Evolutionary conservation across 2,797 vertebrate species (phyloP).

Genomic region (Podargus strigoides): DNA sequence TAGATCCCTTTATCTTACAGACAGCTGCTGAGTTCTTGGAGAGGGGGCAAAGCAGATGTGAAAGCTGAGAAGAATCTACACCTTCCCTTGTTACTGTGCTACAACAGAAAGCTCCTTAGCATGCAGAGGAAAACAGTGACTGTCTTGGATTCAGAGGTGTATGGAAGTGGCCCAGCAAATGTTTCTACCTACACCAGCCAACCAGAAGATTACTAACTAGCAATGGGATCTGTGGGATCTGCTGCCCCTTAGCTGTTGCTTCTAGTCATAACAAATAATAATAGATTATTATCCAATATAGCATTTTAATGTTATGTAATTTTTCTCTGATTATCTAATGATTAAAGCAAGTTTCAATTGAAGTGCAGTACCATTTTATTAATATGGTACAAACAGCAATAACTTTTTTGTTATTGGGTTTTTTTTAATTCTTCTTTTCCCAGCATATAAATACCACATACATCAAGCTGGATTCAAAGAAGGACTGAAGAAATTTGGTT

Average conservation of each 20-base stretch:
- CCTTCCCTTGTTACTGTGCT: background rate
- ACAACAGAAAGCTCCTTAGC: background rate
- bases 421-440: background rate
- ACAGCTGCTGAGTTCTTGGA: background rate
- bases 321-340: background rate
- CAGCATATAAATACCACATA: background rate
- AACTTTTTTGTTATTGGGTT: background rate
- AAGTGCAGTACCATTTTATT: background rate
- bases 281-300: background rate
- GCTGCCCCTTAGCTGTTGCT: background rate
- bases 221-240: background rate
- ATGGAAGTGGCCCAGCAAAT: background rate
- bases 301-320: background rate
- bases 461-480: background rate
- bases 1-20: background rate
- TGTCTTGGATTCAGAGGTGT: background rate
- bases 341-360: background rate
- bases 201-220: background rate
- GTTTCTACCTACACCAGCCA: background rate
- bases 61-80: background rate
- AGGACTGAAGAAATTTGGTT: background rate
- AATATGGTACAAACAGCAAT: background rate
- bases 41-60: background rate
- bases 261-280: background rate
- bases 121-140: background rate